A percentile compares a stretch with the other conserved stretches of the same genome.
Conservation (phyloP, 2,113 vertebrate species). For the Apistogramma diplotaenia region DNA sequence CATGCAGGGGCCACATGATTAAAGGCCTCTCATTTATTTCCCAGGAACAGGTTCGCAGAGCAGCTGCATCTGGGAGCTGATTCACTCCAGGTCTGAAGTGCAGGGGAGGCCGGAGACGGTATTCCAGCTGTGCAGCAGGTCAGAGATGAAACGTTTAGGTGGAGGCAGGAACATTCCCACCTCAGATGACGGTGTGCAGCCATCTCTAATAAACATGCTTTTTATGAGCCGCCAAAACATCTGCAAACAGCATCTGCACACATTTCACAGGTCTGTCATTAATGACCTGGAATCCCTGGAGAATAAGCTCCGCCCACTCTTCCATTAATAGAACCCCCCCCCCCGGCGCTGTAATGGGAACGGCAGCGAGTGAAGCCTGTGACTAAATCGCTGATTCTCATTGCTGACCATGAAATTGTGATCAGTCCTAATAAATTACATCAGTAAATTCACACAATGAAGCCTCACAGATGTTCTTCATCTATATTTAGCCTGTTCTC, state of each 20-base stretch:
- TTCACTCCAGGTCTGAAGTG: conserved; percentile 92
- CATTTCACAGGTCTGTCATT: background rate
- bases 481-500: conserved; percentile 45
- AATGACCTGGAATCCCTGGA: background rate
- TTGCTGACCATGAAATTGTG: conserved; percentile 39
- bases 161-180: background rate
- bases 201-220: background rate
- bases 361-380: conserved; percentile 6
- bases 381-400: conserved; percentile 24
- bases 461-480: background rate
- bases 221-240: too few species aligned
- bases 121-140: conserved; percentile 98
- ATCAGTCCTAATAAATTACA: conserved; percentile 50
- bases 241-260: background rate
- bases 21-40: conserved; percentile 45
- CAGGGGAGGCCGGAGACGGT: conserved; percentile 92
- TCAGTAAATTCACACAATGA: conserved; percentile 2
- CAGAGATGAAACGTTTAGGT: conserved; percentile 20
- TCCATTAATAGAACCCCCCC: background rate
- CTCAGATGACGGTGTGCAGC: fast-evolving
- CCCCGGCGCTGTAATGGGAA: background rate
- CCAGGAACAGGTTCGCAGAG: conserved; percentile 82
- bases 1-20: conserved; percentile 47
- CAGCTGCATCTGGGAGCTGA: conserved; percentile 92
- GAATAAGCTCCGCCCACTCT: background rate